Evolutionary conservation across 2,797 vertebrate species (phyloP), one percentile per base, ranked within the genome.

Genomic region (Anomalospiza imberbis): DNA sequence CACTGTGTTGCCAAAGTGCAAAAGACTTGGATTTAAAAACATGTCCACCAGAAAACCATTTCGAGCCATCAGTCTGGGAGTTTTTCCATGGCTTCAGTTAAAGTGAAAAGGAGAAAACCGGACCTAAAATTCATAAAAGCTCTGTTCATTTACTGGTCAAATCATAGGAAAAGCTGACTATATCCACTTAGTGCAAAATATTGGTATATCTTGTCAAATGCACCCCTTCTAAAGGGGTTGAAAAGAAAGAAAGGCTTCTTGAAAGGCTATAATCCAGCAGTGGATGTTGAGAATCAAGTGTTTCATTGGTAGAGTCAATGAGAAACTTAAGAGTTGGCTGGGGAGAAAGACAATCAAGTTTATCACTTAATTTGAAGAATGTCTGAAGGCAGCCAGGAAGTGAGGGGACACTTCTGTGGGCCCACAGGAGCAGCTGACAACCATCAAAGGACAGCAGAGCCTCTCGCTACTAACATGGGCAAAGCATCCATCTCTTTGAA

Each of bases 11-110:
- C 83, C 89, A 91, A 88, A 94, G 66, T 74, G 74, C 45, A 82
- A 91, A 88, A 91, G 40, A 29, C 83, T 94, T 84, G 71, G 48
- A 88, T 84, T 93, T 81, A 76, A 84, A 93, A 96, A 76, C 31
- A 61, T 67, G 34, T 88, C 55, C 74, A 86, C 55, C n/a, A 90
- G 66, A 92, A 86, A 86, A 86, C 28, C 50, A 21, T 90, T 96
- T 93, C 45, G 82, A 88, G 36, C 54, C 74, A 63, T 89, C 40
- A 9, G 16, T 76, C 58, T 70, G 75, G 45, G 77, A 74, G 16
- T 70, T 95, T 94, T 94, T 89, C 85, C 36, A 55, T 75, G 45
- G 20, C 42, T 92, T 91, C 40, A 6, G 63, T 95, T 86, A 26
- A 48, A 85, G 31, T 53, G 51, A 73, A 89, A 89, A 67, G 61